Evolutionary conservation across 2,888 invertebrate species (phyloP).

Genomic region (Spialia ferax): DNA sequence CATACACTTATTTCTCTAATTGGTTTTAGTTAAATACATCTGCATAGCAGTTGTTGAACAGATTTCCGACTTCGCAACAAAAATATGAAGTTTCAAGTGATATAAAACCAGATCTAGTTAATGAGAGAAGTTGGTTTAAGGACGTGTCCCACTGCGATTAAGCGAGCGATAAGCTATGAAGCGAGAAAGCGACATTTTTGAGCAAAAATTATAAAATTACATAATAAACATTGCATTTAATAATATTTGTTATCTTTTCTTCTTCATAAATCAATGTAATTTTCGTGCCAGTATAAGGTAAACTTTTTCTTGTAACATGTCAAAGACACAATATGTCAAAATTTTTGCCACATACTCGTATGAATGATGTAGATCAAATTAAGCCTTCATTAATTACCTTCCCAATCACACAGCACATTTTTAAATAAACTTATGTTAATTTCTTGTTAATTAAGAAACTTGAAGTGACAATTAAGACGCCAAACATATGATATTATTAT

Average conservation of each 20-base stretch:
- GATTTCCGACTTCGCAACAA: conserved; percentile 29
- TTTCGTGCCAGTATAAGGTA: not conserved
- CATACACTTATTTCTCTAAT: conserved; percentile 38
- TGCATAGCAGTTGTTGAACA: conserved; percentile 40
- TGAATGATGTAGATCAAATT: too few relatives aligned
- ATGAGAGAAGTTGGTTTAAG: conserved; percentile 30
- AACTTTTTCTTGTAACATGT: too few relatives aligned
- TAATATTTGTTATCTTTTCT: too few relatives aligned
- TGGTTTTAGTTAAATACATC: conserved; percentile 43
- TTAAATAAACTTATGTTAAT: too few relatives aligned
- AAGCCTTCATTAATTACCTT: too few relatives aligned
- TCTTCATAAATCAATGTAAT: not conserved
- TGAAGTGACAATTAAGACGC: too few relatives aligned
- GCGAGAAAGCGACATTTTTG: not conserved
- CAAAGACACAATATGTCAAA: too few relatives aligned
- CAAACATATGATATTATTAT: too few relatives aligned
- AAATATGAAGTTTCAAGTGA: conserved; percentile 35
- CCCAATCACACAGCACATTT: too few relatives aligned
- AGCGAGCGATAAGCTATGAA: not conserved
- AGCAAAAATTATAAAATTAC: not conserved
- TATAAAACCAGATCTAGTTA: conserved; percentile 35
- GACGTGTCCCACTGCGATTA: not conserved
- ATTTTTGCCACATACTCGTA: too few relatives aligned
- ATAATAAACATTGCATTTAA: too few relatives aligned
- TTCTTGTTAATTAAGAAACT: too few relatives aligned